Conservation (phyloP, 2,888 invertebrate genomes). For the Teinopalpus imperialis region DNA sequence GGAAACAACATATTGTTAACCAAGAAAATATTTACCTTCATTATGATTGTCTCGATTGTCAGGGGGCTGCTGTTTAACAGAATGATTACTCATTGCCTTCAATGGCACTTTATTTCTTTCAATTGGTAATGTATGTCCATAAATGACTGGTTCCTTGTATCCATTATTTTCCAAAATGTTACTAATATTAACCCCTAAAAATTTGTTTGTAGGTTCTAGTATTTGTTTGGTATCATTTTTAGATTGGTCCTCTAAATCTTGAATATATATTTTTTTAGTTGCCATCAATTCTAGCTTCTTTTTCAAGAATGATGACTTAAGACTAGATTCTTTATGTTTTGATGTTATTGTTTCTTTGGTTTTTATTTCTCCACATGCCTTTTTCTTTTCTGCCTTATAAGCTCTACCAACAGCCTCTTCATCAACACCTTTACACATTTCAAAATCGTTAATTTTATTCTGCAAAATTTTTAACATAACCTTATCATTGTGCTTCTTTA, state of each 20-base stretch:
- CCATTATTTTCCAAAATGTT: constrained; percentile 2
- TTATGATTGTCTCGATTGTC: too few relatives aligned
- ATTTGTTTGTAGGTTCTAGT: constrained; percentile 32
- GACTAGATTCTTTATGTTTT: background rate
- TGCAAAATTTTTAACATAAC: constrained; percentile 28
- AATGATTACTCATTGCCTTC: too few relatives aligned
- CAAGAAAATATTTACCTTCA: too few relatives aligned
- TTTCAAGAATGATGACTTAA: constrained; percentile 25
- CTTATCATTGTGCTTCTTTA: constrained; percentile 36
- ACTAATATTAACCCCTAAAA: constrained; percentile 31
- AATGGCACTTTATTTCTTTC: too few relatives aligned
- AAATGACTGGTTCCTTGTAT: too few relatives aligned
- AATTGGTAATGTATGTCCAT: too few relatives aligned
- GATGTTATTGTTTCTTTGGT: constrained; percentile 11
- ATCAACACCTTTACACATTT: constrained; percentile 52
- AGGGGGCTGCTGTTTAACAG: background rate
- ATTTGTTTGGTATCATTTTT: constrained; percentile 23
- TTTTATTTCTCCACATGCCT: background rate
- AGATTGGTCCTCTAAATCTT: background rate
- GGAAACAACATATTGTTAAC: too few relatives aligned
- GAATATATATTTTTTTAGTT: constrained; percentile 14
- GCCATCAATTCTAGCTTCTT: constrained; percentile 17
- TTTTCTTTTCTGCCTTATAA: constrained; percentile 1
- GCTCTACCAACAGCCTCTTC: constrained; percentile 50
- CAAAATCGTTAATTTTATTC: constrained; percentile 48